These are phyloP conservation scores for Parthenolecanium corni DNA, from an alignment of 2,888 invertebrate species.

Conservation along the genomic window DNA sequence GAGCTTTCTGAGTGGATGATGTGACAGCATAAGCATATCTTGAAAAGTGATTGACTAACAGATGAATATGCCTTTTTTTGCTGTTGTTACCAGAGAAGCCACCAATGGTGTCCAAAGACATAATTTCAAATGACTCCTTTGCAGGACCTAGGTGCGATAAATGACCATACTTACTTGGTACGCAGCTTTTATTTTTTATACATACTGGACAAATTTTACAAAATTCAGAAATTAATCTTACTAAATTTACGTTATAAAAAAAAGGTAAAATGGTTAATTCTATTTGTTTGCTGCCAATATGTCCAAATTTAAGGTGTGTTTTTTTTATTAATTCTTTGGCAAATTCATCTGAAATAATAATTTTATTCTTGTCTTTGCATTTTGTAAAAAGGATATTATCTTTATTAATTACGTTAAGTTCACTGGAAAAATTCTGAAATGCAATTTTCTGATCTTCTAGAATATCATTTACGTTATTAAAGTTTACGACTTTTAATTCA, in stretches of 20 bases:
- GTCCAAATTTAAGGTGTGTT: slow-evolving; percentile 1
- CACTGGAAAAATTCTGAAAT: no score
- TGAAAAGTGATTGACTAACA: slow-evolving; percentile 34
- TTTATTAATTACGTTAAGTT: no score
- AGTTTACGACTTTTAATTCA: no score
- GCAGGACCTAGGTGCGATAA: slow-evolving; percentile 35
- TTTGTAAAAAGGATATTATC: no score
- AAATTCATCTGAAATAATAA: no score
- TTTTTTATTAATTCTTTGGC: neutral
- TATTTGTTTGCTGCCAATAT: slow-evolving; percentile 15
- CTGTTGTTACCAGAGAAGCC: slow-evolving; percentile 34
- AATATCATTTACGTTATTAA: no score
- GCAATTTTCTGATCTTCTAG: no score
- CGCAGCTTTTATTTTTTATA: slow-evolving; percentile 35
- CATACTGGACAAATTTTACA: slow-evolving; percentile 32
- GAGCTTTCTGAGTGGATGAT: slow-evolving; percentile 34
- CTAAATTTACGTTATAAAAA: neutral
- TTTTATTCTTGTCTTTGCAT: no score
- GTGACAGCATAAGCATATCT: slow-evolving; percentile 34
- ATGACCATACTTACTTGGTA: slow-evolving; percentile 32
- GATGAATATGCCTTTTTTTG: slow-evolving; percentile 35
- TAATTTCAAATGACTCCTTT: slow-evolving; percentile 34
- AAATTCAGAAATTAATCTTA: slow-evolving; percentile 31
- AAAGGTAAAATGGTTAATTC: no score
- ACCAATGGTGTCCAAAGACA: slow-evolving; percentile 35